These are phyloP conservation scores for Dolichoris vasculosae DNA, from an alignment of 1,140 invertebrate genomes.

Conservation along the genomic window DNA sequence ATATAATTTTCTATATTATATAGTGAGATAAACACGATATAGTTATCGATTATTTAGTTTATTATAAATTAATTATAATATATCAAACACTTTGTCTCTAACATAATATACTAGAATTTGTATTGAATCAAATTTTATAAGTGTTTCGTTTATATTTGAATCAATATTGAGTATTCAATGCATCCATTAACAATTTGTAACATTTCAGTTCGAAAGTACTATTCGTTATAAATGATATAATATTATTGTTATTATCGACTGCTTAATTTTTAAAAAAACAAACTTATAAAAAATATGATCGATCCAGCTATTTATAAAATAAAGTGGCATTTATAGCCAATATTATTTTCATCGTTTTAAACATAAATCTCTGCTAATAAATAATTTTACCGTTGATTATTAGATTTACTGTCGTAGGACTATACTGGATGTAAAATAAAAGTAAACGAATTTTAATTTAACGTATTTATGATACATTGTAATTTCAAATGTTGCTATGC, in stretches of 20 bases:
- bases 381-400: not conserved
- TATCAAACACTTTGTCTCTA: not conserved
- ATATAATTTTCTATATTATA: too few species aligned
- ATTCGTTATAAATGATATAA: not conserved
- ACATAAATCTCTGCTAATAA: not conserved
- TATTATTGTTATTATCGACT: not conserved
- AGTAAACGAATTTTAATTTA: not conserved
- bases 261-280: not conserved
- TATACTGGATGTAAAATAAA: not conserved
- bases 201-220: not conserved
- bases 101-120: not conserved
- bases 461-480: not conserved
- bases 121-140: not conserved
- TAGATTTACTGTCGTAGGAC: not conserved
- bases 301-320: not conserved
- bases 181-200: not conserved
- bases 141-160: not conserved
- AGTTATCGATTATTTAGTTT: not conserved
- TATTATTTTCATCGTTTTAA: not conserved
- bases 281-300: not conserved
- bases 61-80: not conserved
- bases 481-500: not conserved
- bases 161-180: not conserved
- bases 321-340: not conserved
- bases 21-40: too few species aligned